Evolutionary conservation across 30 jellyfish, hydroid and myxozoan genomes (phyloP), one percentile per base, ranked within the genome.

Genomic region (Aurelia sp.): DNA sequence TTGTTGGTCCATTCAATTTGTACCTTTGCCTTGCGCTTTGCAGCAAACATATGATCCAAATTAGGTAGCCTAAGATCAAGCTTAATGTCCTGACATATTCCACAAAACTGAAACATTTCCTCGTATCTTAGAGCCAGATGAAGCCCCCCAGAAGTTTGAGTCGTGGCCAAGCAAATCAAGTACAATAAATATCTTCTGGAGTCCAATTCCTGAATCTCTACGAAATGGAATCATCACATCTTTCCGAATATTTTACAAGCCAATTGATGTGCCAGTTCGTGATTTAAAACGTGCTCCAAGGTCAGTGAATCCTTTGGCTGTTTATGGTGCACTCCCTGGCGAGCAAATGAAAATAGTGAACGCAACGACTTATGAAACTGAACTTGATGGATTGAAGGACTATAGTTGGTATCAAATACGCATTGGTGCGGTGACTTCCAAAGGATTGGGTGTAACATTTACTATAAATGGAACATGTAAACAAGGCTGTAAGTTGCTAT

Each of bases 391-490:
- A 13, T 58, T 84, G 12, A 22, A 40, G 24, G 72, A 72, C 3
- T 72, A 72, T 77, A 84, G 88, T 27, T 84, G 87, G 93, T 84
- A 84, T 50, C 82, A 84, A 21, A 52, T 84, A 13, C 77, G 93
- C 52, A 74, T 84, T 27, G 93, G 88, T 17, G 93, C 93, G 18
- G 52, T 84, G 51, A 84, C 93, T 8, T 84, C 93, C 13, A 50
- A 72, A 53, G 93, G 93, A 31, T 48, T 84, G 40, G 93, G 93
- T n/a, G 62, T 69, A 33, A 73, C 93, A 1, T 84, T 58, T 60
- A 22, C 87, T 19, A 16, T 84, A 9, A 63, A 84, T 12, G 93
- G 80, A 10, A 84, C 93, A 4, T 84, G 93, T 67, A 72, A 84
- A 51, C 93, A 84, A 84, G 82, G 60, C 30, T 73, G 93, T 84